Base-by-base conservation (phyloP, 2,113 vertebrate species). In the Trachemys scripta region DNA sequence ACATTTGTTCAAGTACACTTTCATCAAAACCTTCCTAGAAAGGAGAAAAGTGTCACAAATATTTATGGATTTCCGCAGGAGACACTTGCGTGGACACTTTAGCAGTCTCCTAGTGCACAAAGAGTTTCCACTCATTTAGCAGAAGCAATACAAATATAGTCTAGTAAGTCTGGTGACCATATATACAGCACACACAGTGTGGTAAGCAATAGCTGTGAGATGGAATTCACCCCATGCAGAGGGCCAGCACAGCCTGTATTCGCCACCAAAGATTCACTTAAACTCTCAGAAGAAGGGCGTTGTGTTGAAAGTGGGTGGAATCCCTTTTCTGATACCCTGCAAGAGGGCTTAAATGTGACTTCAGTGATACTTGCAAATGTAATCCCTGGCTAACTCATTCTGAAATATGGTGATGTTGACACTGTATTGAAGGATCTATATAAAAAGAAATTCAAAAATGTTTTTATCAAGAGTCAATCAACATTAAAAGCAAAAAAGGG, bases 71-170 rank as follows among this genome's bases (percentile, higher is more conserved):
- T 59, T 53, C 45, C 89, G 92, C 87, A 69, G 35, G 95, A 94
- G 93, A 90, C 82, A 92, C 92, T 95, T 94, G 29, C 35, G 93
- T 82, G 93, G 87, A 88, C 96, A 93, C 93, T 97, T 96, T 96
- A 90, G 93, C 82, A 95, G 85, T 4, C 62, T 94, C 69, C 92
- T 95, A 86, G 97, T 96, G 96, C 92, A 94, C 95, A 95, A 95
- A 93, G 94, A 96, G 94, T 92, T 95, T 96, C 97, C 95, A 96
- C 96, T 96, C 96, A 95, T 95, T 97, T 92, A 78, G 56, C 79
- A 92, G 90, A 96, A 97, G 96, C 96, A 97, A 97, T 96, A 96
- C 78, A 54, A 80, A 54, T 91, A 89, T 90, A 97, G 95, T 96
- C 95, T 95, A 94, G 93, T 51, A 90, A 87, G 88, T 95, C 80